Percentiles rank a stretch among this genome's conserved stretches.
These are phyloP conservation scores for Dinothrombium tinctorium DNA, from an alignment of 1,140 invertebrate genomes.

Conservation along the genomic window DNA sequence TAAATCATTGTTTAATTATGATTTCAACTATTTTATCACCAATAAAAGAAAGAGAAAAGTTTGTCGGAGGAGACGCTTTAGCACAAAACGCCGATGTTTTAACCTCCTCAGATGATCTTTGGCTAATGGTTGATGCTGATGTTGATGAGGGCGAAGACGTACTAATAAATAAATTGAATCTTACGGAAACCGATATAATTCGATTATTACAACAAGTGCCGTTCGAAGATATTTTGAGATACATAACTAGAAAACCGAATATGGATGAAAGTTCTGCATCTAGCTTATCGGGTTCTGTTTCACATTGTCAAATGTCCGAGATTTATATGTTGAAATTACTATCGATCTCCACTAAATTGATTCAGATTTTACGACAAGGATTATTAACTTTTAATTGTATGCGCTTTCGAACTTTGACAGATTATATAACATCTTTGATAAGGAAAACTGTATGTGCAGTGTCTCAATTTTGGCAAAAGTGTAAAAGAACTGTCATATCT, in stretches of 20 bases:
- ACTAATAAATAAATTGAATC: background rate
- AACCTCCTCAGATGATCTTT: constrained; percentile 1
- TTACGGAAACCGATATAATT: constrained; percentile 13
- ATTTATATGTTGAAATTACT: constrained; percentile 10
- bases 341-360: constrained; percentile 8
- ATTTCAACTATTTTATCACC: constrained; percentile 9
- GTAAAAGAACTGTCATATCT: constrained; percentile 6
- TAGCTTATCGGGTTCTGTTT: background rate
- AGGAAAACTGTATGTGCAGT: constrained; percentile 7
- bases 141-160: constrained; percentile 9
- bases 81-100: background rate
- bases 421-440: constrained; percentile 9
- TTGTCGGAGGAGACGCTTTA: background rate
- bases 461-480: constrained; percentile 8
- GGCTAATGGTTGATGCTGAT: constrained; percentile 6
- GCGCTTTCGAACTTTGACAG: constrained; percentile 9
- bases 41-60: constrained; percentile 6
- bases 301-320: constrained; percentile 4
- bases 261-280: no score
- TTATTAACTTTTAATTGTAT: constrained; percentile 12
- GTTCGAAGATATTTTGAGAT: constrained; percentile 8
- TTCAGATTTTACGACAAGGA: constrained; percentile 9
- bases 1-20: constrained; percentile 9
- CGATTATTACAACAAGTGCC: constrained; percentile 9
- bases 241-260: background rate